These are phyloP conservation scores for Drosophila neutralis DNA, from an alignment of 2,888 invertebrate genomes.

Conservation along the genomic window DNA sequence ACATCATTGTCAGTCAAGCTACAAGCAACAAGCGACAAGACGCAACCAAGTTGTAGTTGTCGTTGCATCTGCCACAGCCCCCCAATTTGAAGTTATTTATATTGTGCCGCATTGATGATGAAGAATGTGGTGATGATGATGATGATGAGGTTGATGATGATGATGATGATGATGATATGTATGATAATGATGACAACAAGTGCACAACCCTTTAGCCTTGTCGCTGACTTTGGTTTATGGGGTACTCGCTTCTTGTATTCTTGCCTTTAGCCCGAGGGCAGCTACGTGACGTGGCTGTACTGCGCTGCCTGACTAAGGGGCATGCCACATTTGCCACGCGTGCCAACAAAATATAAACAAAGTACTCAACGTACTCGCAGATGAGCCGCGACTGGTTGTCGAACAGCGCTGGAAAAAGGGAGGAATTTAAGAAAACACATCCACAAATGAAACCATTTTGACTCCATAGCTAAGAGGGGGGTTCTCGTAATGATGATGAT, in stretches of 20 bases:
- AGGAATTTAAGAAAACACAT: conserved; percentile 24
- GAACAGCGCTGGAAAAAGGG: background rate
- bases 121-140: conserved; percentile 13
- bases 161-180: conserved; percentile 22
- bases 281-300: conserved; percentile 37
- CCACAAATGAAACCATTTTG: conserved; percentile 54
- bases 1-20: conserved; percentile 52
- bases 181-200: conserved; percentile 66
- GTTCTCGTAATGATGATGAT: conserved; percentile 28
- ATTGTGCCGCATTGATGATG: conserved; percentile 13
- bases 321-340: conserved; percentile 72
- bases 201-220: conserved; percentile 73
- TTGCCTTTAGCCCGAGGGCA: conserved; percentile 29
- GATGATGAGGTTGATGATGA: conserved; percentile 13
- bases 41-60: conserved; percentile 20
- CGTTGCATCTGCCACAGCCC: conserved; percentile 20
- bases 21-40: conserved; percentile 10
- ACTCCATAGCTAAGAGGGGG: conserved; percentile 9
- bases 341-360: conserved; percentile 72
- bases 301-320: conserved; percentile 39
- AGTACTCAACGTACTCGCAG: conserved; percentile 30
- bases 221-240: conserved; percentile 33
- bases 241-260: conserved; percentile 38
- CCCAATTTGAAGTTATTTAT: conserved; percentile 45
- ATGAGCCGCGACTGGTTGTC: conserved; percentile 28